Conservation (phyloP, 1,140 invertebrate species). For the Branchinecta lindahli region DNA sequence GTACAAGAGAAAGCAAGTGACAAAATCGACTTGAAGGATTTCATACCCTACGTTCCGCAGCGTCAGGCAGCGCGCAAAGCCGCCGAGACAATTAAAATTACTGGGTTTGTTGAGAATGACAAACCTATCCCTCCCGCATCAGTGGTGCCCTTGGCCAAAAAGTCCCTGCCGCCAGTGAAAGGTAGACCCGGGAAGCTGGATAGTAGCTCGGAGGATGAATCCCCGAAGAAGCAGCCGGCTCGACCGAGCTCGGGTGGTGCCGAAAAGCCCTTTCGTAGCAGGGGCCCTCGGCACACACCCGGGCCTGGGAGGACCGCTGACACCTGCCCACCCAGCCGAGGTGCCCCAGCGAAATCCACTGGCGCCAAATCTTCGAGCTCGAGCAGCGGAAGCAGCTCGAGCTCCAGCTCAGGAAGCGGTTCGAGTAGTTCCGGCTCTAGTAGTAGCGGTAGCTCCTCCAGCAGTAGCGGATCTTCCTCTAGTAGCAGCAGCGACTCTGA, state of each 20-base stretch:
- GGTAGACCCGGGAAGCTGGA: neutral
- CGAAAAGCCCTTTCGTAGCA: conserved; percentile 22
- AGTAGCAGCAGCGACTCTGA: neutral
- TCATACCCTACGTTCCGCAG: conserved; percentile 69
- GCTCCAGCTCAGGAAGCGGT: neutral
- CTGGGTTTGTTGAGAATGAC: conserved; percentile 37
- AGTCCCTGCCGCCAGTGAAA: neutral
- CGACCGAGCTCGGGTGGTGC: conserved; percentile 3
- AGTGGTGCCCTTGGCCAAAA: neutral
- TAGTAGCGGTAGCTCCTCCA: neutral
- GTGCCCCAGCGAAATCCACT: conserved; percentile 15
- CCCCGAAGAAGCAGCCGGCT: neutral
- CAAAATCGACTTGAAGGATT: conserved; percentile 24
- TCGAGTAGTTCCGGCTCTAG: neutral
- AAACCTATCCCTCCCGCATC: neutral
- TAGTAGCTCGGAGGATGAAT: conserved; percentile 1
- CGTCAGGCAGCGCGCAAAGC: conserved; percentile 78
- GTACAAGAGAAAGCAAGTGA: conserved; percentile 24
- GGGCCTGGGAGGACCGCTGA: conserved; percentile 2
- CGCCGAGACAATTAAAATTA: conserved; percentile 63
- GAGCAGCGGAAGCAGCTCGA: neutral
- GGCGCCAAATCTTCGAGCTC: conserved; percentile 15
- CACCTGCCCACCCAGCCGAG: conserved; percentile 3
- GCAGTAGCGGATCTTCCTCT: neutral
- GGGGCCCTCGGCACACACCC: conserved; percentile 19